Evolutionary conservation across 1,140 invertebrate species (phyloP), one percentile per base, ranked within the genome.

Genomic region (Heliconius himera): DNA sequence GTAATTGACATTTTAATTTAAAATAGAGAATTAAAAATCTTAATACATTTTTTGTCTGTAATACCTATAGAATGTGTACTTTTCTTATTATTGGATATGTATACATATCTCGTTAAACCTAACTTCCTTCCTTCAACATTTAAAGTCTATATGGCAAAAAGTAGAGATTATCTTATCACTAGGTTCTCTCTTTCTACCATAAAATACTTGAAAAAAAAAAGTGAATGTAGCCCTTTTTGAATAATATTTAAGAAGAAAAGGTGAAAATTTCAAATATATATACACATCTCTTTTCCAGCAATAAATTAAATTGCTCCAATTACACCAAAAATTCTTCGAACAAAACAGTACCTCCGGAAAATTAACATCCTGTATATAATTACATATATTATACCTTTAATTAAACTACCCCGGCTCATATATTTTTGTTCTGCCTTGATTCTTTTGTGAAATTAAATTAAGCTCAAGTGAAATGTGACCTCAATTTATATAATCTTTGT

Each of bases 361-460:
- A 66, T 66, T 66, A 66, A 26, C 60, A 66, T 66, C 8, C 22
- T 66, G 60, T 66, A 66, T 29, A 66, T 29, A 66, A 66, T 66
- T 29, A 66, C 60, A 66, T 29, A 66, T 66, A 66, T 66, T 66
- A 66, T 66, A 66, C 60, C 22, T 66, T 66, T 66, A 66, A 66
- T 66, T 66, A 66, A 66, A 66, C 60, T 22, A 66, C 60, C 60
- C 26, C 60, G 16, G 60, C 60, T 3, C 60, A 66, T 66, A 66
- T 66, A 66, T 66, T 66, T 66, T 66, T 66, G 60, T 66, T 66
- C 60, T 29, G 22, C 9, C 60, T 66, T 66, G 26, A 66, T 66
- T 66, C 60, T 66, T 66, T 66, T 66, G 60, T 66, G 26, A 66
- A 66, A 66, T 66, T 29, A 66, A 66, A 66, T 66, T 13, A 29